Evolutionary conservation across 2,888 invertebrate species (phyloP).

Genomic region (Dryomyza anilis): DNA sequence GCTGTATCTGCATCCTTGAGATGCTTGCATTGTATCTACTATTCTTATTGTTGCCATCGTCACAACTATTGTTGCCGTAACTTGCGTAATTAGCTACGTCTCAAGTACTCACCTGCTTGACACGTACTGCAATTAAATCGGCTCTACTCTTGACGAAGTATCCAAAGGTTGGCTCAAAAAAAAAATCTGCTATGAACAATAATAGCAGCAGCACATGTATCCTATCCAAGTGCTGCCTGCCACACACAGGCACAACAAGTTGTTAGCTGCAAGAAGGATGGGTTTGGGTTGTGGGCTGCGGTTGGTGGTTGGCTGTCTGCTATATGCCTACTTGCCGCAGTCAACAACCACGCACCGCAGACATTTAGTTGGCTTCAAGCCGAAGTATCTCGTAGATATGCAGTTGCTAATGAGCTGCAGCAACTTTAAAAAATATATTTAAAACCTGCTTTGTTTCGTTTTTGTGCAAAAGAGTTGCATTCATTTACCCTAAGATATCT

Average conservation of each 20-base stretch:
- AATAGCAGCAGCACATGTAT: neutral
- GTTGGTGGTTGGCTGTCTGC: too few relatives aligned
- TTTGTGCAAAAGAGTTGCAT: too few relatives aligned
- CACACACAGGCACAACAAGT: neutral
- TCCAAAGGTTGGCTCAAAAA: neutral
- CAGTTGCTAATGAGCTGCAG: too few relatives aligned
- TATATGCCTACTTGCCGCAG: too few relatives aligned
- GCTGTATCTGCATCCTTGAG: constrained; percentile 7
- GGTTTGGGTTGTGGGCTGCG: neutral
- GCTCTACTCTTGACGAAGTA: neutral
- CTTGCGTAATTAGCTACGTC: too few relatives aligned
- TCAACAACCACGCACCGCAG: too few relatives aligned
- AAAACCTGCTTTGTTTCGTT: too few relatives aligned
- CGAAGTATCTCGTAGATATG: neutral
- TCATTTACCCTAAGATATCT: too few relatives aligned
- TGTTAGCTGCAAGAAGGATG: neutral
- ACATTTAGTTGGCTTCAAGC: neutral
- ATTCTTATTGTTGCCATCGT: neutral
- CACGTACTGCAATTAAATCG: constrained; percentile 30
- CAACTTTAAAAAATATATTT: too few relatives aligned
- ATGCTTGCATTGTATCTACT: neutral
- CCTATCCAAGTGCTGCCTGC: neutral
- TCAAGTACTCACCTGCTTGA: constrained; percentile 30
- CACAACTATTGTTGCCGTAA: neutral
- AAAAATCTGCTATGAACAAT: neutral